Base-by-base conservation (phyloP, 2,113 vertebrate genomes). In the Podocnemis expansa region DNA sequence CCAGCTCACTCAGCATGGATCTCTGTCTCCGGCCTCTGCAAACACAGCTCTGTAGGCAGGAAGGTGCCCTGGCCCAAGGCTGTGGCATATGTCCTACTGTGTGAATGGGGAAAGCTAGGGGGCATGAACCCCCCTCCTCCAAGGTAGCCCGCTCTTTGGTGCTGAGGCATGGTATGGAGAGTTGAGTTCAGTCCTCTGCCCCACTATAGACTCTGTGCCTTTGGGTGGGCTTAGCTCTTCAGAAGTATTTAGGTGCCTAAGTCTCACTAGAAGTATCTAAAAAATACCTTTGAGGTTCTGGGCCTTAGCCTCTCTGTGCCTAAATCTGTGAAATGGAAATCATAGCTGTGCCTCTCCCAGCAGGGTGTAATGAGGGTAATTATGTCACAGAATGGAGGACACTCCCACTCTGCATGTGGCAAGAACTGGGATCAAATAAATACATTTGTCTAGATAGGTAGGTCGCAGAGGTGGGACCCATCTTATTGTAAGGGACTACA, bases 11-110 rank as follows among this genome's bases (percentile, higher is more conserved):
- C 99, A 2, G 99, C 99, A 2, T 99, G 99, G 94, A 99, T 98
- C 97, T 99, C 99, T 10, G 98, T 98, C 89, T 99, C 99, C 2
- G 99, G 98, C 97, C 99, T 98, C 97, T 98, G 99, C 96, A 99
- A 88, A 81, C 98, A 98, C 95, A 99, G 95, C 96, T 99, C 99
- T 22, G 98, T 84, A 1, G 98, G 98, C 87, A 99, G 98, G 97
- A 99, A 99, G 82, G 98, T 98, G 84, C 99, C 98, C 78, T 98
- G 99, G 60, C 99, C 99, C 91, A 99, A 96, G 31, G 99, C 99
- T 8, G 99, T 99, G 93, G 99, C 98, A 0, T 99, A 99, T 93
- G 99, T 98, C 97, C 99, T 98, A 87, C 98, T 98, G 84, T 98
- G 98, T 52, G 98, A 96, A 5, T 99, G 98, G 97, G 98, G 96